Percentiles rank a stretch among this genome's conserved stretches.
Evolutionary conservation across 2,797 vertebrate species (phyloP).

Genomic region (Okamejei kenojei): DNA sequence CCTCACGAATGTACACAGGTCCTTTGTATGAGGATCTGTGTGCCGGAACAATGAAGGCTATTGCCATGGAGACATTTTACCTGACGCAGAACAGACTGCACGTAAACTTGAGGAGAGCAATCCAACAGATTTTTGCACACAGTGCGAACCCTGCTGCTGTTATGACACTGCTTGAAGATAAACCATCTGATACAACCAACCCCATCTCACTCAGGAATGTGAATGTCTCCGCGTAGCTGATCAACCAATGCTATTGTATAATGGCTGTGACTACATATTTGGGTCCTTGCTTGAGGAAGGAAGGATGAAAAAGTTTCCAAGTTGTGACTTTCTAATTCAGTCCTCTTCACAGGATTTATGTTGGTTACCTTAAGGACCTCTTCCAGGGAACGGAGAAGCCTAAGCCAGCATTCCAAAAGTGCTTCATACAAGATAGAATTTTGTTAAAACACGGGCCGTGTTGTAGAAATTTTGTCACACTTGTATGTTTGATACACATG

Average conservation of each 20-base stretch:
- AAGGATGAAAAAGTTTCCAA: conserved; percentile 6
- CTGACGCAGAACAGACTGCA: conserved; percentile 87
- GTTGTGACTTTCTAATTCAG: conserved; percentile 9
- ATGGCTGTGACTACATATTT: not conserved
- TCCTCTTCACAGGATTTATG: not conserved
- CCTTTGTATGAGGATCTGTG: conserved; percentile 93
- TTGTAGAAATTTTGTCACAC: conserved; percentile 23
- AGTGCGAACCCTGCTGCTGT: conserved; percentile 53
- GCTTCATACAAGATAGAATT: not conserved
- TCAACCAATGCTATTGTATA: not conserved
- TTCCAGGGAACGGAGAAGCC: conserved; percentile 4
- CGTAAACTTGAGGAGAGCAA: conserved; percentile 80
- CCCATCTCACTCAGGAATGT: conserved; percentile 78
- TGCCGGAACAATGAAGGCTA: conserved; percentile 79
- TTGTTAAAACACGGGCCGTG: not conserved
- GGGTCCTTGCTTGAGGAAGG: not conserved
- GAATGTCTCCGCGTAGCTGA: conserved; percentile 75
- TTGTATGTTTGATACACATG: conserved; percentile 12
- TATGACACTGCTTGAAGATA: conserved; percentile 58
- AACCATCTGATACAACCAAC: conserved; percentile 56
- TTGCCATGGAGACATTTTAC: conserved; percentile 86
- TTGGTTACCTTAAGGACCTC: conserved; percentile 21
- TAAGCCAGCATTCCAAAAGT: conserved; percentile 28
- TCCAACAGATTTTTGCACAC: conserved; percentile 88
- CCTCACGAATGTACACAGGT: conserved; percentile 95